Conservation (phyloP, 35 echinoderm and acorn worm genomes). For the Apostichopus californicus region DNA sequence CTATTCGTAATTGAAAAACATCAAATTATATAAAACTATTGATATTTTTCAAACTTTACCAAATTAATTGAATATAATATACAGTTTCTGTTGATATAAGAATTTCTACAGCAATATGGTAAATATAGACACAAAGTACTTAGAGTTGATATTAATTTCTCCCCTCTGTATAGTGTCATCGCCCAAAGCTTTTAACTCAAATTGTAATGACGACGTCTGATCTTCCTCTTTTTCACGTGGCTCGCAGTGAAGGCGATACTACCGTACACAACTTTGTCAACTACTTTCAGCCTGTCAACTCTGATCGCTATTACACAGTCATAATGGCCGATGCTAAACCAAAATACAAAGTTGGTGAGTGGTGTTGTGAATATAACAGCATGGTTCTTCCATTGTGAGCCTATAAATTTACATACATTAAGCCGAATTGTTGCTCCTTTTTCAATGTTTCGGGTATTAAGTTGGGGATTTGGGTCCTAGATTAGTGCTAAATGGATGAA, state of each 20-base stretch:
- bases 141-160: too few relatives aligned
- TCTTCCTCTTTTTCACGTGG: slow-evolving; percentile 37
- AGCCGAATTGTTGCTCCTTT: too few relatives aligned
- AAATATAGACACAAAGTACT: too few relatives aligned
- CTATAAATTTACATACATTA: too few relatives aligned
- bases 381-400: too few relatives aligned
- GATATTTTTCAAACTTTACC: too few relatives aligned
- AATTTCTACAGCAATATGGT: too few relatives aligned
- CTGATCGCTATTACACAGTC: not conserved
- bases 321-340: slow-evolving; percentile 31
- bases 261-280: not conserved
- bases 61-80: too few relatives aligned
- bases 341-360: slow-evolving; percentile 44
- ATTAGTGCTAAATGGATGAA: too few relatives aligned
- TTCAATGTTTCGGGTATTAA: too few relatives aligned
- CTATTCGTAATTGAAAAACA: not conserved
- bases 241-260: not conserved
- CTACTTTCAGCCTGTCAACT: not conserved
- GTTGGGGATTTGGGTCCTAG: too few relatives aligned
- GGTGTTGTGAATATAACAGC: not conserved
- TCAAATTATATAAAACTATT: not conserved
- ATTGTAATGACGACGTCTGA: not conserved
- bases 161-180: not conserved
- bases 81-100: too few relatives aligned
- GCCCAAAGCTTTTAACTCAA: not conserved